These are phyloP conservation scores for Caenorhabditis imperialis DNA, from an alignment of 2,888 invertebrate genomes.

Conservation along the genomic window DNA sequence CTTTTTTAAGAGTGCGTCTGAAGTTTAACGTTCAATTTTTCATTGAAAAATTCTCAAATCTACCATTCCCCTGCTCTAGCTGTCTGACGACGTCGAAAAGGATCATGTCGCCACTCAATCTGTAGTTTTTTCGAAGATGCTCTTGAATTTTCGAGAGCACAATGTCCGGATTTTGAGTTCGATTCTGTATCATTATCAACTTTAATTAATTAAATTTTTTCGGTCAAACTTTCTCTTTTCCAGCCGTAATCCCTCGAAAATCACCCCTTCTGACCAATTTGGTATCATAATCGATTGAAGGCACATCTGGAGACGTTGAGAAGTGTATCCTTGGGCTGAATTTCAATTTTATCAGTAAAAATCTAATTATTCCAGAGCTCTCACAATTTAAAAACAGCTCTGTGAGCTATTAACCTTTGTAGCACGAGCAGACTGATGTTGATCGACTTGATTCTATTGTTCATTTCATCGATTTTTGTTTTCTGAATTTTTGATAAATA, in stretches of 20 bases:
- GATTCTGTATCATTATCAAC: constrained; percentile 1
- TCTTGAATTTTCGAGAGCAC: constrained; percentile 56
- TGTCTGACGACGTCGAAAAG: constrained; percentile 54
- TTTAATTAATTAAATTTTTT: background rate
- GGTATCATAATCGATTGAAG: background rate
- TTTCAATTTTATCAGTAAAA: background rate
- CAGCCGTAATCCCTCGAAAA: constrained; percentile 43
- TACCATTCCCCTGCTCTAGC: constrained; percentile 54
- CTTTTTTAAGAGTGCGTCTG: constrained; percentile 6
- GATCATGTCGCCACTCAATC: constrained; percentile 56
- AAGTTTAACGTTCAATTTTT: constrained; percentile 2
- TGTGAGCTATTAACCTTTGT: background rate
- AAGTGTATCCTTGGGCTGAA: constrained; percentile 1
- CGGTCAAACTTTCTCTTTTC: constrained; percentile 23
- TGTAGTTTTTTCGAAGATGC: constrained; percentile 44
- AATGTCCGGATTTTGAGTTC: constrained; percentile 51
- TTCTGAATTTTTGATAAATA: too few species aligned
- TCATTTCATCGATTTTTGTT: constrained; percentile 21
- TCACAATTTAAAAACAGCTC: background rate
- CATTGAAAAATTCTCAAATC: background rate
- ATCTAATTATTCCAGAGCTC: background rate
- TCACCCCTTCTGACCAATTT: constrained; percentile 36
- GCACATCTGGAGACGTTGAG: background rate
- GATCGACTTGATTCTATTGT: constrained; percentile 19
- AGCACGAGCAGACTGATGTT: background rate